Base-by-base conservation (phyloP, 2,888 invertebrate genomes). In the Craniophora ligustri region DNA sequence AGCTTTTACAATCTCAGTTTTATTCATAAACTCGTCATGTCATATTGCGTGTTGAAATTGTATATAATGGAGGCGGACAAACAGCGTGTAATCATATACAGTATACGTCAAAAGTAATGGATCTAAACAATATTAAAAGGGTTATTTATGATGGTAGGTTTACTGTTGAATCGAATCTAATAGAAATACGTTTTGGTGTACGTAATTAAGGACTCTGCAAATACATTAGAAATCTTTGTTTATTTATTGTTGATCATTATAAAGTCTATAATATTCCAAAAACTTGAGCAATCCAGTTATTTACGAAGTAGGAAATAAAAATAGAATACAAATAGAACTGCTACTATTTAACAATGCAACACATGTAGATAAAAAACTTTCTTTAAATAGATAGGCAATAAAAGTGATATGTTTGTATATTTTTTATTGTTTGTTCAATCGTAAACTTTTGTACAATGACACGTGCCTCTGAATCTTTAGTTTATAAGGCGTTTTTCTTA, bases 1-100 rank as follows among this genome's bases (percentile, higher is more conserved):
- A 35, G 10, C 31, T 44, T 49, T 31, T 18, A 19, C 15, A 32
- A 21, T 30, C 8, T 7, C 16, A 36, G 6, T 36, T 53, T 46
- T 60, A 56, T 59, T 48, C 13, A 54, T 51, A 39, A 34, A 16
- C 16, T 35, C 28, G 51, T 36, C 39, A 54, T 62, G 39, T 40
- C 26, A 45, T 19, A 40, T 62, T 48, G 58, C 58, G 42, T 51
- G 57, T 31, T 46, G 13, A 41, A 51, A 14, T 53, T 51, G 38
- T 50, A 28, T 39, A 44, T 21, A 18, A n/a, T 35, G 32, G 14
- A 31, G 15, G 18, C 31, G 28, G 18, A 50, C 19, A n/a, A 26
- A 26, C 14, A 26, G 31, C 40, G 23, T 65, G 48, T 49, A 40
- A 47, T 47, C 47, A 48, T 39, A 38, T 19, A 35, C 31, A 10